Evolutionary conservation across 2,888 invertebrate genomes (phyloP).

Genomic region (Microctonus brassicae): DNA sequence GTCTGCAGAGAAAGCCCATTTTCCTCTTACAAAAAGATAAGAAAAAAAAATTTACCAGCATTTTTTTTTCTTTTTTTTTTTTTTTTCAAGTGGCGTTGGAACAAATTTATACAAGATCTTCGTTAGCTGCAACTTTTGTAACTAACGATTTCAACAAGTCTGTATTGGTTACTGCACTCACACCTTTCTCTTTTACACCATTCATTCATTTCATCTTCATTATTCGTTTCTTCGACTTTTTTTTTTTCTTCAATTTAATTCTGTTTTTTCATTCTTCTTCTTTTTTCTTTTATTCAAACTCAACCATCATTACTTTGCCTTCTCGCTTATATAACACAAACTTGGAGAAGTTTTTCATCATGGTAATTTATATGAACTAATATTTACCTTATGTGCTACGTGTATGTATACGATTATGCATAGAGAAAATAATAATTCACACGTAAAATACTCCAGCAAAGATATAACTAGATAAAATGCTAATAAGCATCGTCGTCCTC

Average conservation of each 20-base stretch:
- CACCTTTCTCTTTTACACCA: slow-evolving; percentile 11
- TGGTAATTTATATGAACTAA: too few species aligned
- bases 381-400: too few species aligned
- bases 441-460: slow-evolving; percentile 27
- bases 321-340: too few species aligned
- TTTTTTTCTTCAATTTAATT: neutral
- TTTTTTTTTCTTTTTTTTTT: neutral
- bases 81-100: slow-evolving; percentile 24
- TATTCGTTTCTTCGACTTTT: neutral
- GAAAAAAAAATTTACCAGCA: neutral
- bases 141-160: slow-evolving; percentile 26
- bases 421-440: slow-evolving; percentile 22
- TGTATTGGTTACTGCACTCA: slow-evolving; percentile 2
- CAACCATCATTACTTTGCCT: neutral
- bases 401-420: slow-evolving; percentile 45
- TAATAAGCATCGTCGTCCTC: slow-evolving; percentile 36
- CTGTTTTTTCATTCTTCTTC: neutral
- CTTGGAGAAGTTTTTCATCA: too few species aligned
- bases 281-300: neutral
- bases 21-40: neutral
- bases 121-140: slow-evolving; percentile 32
- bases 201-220: neutral
- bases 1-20: slow-evolving; percentile 8
- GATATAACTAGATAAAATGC: slow-evolving; percentile 48
- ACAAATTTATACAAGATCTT: slow-evolving; percentile 39